A percentile compares a stretch with the other conserved stretches of the same genome.
Conservation (phyloP, 2,113 vertebrate genomes). For the Phocoena phocoena region DNA sequence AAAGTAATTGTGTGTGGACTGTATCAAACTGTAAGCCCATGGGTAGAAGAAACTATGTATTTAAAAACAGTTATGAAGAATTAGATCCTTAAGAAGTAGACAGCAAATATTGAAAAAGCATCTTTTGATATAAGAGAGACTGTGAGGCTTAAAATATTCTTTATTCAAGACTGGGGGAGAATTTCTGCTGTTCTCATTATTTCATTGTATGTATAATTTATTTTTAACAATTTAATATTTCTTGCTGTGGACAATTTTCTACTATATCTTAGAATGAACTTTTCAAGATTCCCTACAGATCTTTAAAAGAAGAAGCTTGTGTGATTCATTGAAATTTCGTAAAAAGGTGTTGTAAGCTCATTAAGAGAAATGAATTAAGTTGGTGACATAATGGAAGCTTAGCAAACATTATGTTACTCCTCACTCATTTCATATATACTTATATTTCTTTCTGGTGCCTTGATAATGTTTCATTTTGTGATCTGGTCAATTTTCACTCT, state of each 20-base stretch:
- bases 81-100: not conserved
- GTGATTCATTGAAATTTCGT: not conserved
- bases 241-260: not conserved
- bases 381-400: not conserved
- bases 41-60: not conserved
- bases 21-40: not conserved
- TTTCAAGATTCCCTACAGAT: not conserved
- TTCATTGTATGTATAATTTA: not conserved
- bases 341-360: not conserved
- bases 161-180: not conserved
- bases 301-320: not conserved
- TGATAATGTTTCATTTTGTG: not conserved
- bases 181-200: not conserved
- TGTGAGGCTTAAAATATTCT: not conserved
- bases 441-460: not conserved
- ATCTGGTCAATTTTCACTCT: not conserved
- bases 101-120: not conserved
- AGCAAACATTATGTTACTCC: not conserved
- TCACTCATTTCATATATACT: not conserved
- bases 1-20: not conserved
- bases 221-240: not conserved
- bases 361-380: not conserved
- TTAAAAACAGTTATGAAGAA: not conserved
- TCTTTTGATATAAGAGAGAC: not conserved
- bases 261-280: constrained; percentile 5